Conservation (phyloP, 1,140 invertebrate genomes). For the Zaprionus ornatus region DNA sequence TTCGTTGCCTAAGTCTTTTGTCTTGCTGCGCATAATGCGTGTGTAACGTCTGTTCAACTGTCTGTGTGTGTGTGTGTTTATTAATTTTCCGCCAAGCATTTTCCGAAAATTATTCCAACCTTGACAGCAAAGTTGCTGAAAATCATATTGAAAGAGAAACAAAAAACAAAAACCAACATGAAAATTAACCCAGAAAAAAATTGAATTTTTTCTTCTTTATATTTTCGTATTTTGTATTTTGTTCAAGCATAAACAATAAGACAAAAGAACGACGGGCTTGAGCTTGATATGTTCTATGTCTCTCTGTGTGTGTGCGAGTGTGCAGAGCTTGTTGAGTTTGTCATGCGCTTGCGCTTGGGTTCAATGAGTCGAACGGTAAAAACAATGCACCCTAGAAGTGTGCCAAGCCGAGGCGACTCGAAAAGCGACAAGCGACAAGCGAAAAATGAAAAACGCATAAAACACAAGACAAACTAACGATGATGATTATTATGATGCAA, state of each 20-base stretch:
- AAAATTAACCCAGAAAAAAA: constrained; percentile 60
- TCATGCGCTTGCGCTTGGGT: constrained; percentile 49
- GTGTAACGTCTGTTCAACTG: not conserved
- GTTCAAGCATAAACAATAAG: constrained; percentile 46
- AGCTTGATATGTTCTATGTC: constrained; percentile 24
- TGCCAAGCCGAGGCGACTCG: constrained; percentile 21
- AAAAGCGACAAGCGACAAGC: not conserved
- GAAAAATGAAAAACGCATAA: not conserved
- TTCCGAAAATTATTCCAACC: constrained; percentile 59
- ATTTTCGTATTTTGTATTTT: constrained; percentile 35
- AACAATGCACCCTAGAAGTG: constrained; percentile 56
- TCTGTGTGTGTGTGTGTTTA: constrained; percentile 26
- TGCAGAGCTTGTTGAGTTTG: constrained; percentile 44
- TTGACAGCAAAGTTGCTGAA: constrained; percentile 54
- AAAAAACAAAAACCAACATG: constrained; percentile 32
- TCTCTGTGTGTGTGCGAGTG: constrained; percentile 19
- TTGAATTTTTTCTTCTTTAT: constrained; percentile 24
- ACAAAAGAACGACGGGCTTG: constrained; percentile 50
- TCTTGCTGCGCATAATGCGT: constrained; percentile 44
- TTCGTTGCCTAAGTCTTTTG: constrained; percentile 70
- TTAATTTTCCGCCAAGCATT: constrained; percentile 61
- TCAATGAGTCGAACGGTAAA: constrained; percentile 48
- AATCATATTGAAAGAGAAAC: constrained; percentile 39
- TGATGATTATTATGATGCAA: constrained; percentile 42
- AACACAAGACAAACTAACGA: constrained; percentile 14